phyloP scores from a whole-genome alignment of 2,113 vertebrate genomes.

The Tachuris rubrigastra region DNA sequence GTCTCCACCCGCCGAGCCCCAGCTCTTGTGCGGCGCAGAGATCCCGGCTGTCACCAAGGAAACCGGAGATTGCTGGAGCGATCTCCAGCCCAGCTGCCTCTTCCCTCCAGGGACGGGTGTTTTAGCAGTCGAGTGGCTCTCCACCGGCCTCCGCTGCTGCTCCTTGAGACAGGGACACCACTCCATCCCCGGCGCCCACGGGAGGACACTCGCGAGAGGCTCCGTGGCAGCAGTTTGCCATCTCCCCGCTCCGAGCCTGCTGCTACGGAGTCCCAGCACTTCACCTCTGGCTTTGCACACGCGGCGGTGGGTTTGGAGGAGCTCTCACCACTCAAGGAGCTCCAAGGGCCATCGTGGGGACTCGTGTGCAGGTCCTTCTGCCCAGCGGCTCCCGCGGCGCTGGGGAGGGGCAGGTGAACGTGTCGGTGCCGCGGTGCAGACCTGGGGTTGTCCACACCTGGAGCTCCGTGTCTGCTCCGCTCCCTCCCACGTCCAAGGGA shows the following conservation, averaged over 20 bases:
- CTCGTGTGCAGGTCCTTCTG: accelerated
- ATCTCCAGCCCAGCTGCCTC: background rate
- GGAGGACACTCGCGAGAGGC: background rate
- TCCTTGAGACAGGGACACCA: background rate
- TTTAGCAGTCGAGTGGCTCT: background rate
- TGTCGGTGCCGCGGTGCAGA: accelerated
- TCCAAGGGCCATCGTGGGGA: accelerated
- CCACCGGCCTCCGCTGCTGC: background rate
- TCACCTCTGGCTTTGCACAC: accelerated
- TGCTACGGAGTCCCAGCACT: accelerated
- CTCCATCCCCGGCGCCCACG: accelerated
- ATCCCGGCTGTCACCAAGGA: conserved; percentile 37
- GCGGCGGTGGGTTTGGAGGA: accelerated
- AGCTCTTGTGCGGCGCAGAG: background rate
- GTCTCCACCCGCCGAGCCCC: background rate
- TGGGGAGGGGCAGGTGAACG: background rate
- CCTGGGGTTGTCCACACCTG: background rate
- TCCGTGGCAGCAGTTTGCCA: background rate
- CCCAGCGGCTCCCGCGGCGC: accelerated
- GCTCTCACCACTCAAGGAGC: accelerated
- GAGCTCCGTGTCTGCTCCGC: background rate
- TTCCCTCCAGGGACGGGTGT: background rate
- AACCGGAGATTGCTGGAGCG: background rate
- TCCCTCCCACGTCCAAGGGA: accelerated
- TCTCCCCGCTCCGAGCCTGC: accelerated